These are phyloP conservation scores for Euclidia mi DNA, from an alignment of 2,888 invertebrate species.

Conservation along the genomic window DNA sequence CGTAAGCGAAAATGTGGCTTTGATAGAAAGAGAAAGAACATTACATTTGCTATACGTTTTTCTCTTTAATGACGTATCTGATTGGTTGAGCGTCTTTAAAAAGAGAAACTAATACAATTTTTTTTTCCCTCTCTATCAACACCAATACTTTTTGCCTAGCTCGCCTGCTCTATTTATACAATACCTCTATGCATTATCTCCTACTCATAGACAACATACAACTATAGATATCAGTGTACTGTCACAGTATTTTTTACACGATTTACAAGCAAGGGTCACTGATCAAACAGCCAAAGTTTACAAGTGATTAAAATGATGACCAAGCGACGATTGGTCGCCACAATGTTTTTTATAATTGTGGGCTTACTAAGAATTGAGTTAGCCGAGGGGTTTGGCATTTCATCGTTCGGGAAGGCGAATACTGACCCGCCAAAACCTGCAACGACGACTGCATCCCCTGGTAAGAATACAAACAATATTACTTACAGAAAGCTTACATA, in stretches of 20 bases:
- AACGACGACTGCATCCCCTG: slow-evolving; percentile 77
- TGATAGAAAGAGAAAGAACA: too few species aligned
- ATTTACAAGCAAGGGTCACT: slow-evolving; percentile 3
- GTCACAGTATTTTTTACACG: slow-evolving; percentile 9
- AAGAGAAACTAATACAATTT: too few species aligned
- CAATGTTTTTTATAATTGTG: slow-evolving; percentile 62
- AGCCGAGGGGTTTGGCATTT: slow-evolving; percentile 76
- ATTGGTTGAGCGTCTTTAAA: too few species aligned
- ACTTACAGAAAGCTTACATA: neutral
- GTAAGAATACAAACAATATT: slow-evolving; percentile 69
- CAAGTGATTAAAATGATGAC: slow-evolving; percentile 50
- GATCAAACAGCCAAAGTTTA: slow-evolving; percentile 13
- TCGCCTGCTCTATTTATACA: too few species aligned
- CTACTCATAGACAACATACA: too few species aligned
- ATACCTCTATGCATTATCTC: too few species aligned
- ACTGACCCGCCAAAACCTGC: slow-evolving; percentile 81
- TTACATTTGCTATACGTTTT: too few species aligned
- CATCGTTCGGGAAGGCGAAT: slow-evolving; percentile 83
- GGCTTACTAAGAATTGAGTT: slow-evolving; percentile 65
- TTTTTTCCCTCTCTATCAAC: too few species aligned
- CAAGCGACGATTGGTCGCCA: slow-evolving; percentile 41
- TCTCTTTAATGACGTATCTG: too few species aligned
- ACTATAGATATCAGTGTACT: too few species aligned
- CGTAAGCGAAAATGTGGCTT: too few species aligned
- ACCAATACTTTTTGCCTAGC: too few species aligned